These are phyloP conservation scores for Cacoxenus indagator DNA, from an alignment of 2,888 invertebrate genomes.

Conservation along the genomic window DNA sequence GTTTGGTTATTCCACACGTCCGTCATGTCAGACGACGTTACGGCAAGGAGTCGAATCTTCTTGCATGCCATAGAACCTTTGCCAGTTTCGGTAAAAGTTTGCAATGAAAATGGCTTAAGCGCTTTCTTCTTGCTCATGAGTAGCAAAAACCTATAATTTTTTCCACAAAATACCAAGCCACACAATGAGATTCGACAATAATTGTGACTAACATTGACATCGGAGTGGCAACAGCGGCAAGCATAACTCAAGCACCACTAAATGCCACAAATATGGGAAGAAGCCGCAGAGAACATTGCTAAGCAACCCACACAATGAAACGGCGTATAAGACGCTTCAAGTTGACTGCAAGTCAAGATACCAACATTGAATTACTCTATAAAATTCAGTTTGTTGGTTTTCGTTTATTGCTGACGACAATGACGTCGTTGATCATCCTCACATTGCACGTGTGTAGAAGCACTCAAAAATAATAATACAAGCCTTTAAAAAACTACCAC, in stretches of 20 bases:
- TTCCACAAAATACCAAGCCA: too few relatives aligned
- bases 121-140: too few relatives aligned
- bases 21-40: background rate
- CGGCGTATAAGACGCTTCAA: background rate
- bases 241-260: background rate
- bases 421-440: conserved; percentile 37
- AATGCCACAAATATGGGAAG: background rate
- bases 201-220: too few relatives aligned
- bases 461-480: conserved; percentile 29
- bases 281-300: background rate
- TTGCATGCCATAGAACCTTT: too few relatives aligned
- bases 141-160: too few relatives aligned
- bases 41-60: background rate
- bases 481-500: conserved; percentile 5
- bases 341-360: background rate
- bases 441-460: conserved; percentile 50
- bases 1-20: conserved; percentile 58
- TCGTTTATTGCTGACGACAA: background rate
- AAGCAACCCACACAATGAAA: background rate
- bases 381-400: background rate
- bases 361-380: background rate
- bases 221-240: background rate
- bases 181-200: too few relatives aligned
- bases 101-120: too few relatives aligned
- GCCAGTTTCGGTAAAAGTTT: too few relatives aligned